phyloP scores from a whole-genome alignment of 2,797 vertebrate species.

The Mallotus villosus region DNA sequence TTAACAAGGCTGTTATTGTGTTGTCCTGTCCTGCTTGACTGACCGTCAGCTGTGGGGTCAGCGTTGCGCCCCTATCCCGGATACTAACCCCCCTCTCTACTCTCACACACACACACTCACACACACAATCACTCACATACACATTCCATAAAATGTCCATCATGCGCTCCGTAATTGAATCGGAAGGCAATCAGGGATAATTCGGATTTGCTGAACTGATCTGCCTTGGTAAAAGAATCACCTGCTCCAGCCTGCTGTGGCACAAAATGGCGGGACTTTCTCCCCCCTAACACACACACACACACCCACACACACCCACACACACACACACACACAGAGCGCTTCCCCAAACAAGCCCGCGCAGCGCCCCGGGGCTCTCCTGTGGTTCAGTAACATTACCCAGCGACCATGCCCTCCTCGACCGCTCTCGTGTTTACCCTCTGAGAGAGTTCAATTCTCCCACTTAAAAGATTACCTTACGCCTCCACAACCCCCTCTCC shows the following conservation, averaged over 20 bases:
- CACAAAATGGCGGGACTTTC: slow-evolving; percentile 45
- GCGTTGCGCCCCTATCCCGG: slow-evolving; percentile 55
- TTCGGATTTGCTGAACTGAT: slow-evolving; percentile 67
- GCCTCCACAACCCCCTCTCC: slow-evolving; percentile 69
- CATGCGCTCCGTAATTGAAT: slow-evolving; percentile 73
- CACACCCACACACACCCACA: slow-evolving; percentile 17
- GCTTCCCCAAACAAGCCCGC: slow-evolving; percentile 60
- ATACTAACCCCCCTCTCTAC: background rate
- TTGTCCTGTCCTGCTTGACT: slow-evolving; percentile 75
- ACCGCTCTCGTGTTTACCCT: slow-evolving; percentile 77
- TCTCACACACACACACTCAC: slow-evolving; percentile 58
- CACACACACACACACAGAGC: slow-evolving; percentile 43
- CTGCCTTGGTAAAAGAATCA: slow-evolving; percentile 64
- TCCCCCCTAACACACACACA: slow-evolving; percentile 8
- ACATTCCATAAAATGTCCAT: slow-evolving; percentile 61
- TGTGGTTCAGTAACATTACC: slow-evolving; percentile 74
- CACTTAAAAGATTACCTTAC: slow-evolving; percentile 77
- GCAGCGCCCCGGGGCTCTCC: slow-evolving; percentile 59
- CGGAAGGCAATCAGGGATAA: slow-evolving; percentile 70
- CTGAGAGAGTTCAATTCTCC: slow-evolving; percentile 75
- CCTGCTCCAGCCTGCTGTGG: slow-evolving; percentile 61
- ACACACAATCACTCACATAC: slow-evolving; percentile 36
- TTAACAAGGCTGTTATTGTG: slow-evolving; percentile 77
- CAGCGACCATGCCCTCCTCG: slow-evolving; percentile 77
- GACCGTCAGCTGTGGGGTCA: slow-evolving; percentile 74